phyloP scores from a whole-genome alignment of 2,113 vertebrate genomes.

The Baryphthengus martii region DNA sequence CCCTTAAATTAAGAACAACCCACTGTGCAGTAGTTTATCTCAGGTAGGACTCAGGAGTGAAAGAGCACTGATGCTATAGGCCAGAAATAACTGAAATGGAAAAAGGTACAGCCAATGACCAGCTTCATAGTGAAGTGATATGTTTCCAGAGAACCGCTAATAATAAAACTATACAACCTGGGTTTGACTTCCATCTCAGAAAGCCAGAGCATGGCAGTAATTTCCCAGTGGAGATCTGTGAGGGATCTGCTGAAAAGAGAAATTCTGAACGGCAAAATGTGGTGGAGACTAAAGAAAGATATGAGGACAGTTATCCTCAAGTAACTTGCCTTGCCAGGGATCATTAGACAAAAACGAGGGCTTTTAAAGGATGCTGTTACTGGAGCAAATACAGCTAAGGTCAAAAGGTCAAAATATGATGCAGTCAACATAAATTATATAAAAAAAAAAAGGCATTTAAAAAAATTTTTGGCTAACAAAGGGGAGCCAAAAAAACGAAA shows the following conservation, averaged over 20 bases:
- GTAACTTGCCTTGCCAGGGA: not conserved
- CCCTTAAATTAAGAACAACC: not conserved
- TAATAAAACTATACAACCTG: not conserved
- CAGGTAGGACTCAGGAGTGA: not conserved
- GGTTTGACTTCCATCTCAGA: not conserved
- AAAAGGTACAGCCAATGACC: not conserved
- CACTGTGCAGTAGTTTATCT: not conserved
- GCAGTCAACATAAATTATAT: not conserved
- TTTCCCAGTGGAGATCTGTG: not conserved
- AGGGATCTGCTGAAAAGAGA: not conserved
- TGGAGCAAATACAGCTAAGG: not conserved
- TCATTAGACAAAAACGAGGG: not conserved
- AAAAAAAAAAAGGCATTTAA: not conserved
- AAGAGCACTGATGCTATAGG: not conserved
- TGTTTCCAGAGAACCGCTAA: not conserved
- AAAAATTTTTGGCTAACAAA: not conserved
- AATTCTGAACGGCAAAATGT: not conserved
- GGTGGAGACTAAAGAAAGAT: not conserved
- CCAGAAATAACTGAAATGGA: not conserved
- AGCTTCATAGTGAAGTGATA: not conserved
- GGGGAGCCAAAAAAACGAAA: not conserved
- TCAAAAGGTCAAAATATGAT: not conserved
- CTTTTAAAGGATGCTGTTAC: not conserved
- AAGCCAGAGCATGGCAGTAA: not conserved
- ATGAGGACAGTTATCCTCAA: not conserved